Percentiles rank a stretch among this genome's conserved stretches.
These are phyloP conservation scores for Ardeotis arabs DNA, from an alignment of 2,113 vertebrate genomes.

Conservation along the genomic window DNA sequence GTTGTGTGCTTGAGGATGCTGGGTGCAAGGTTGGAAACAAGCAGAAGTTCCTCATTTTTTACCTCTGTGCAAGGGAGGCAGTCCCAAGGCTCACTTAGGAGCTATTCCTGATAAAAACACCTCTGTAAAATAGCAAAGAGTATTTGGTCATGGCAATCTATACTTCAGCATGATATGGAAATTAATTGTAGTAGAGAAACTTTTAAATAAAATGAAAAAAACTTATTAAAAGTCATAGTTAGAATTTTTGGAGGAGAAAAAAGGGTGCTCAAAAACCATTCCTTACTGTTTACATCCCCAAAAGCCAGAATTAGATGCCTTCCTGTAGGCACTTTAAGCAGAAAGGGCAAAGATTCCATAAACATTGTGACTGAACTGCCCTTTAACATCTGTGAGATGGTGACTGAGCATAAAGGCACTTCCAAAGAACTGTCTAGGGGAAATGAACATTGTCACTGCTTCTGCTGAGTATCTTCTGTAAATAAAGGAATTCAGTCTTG, in stretches of 20 bases:
- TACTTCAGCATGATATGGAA: neutral
- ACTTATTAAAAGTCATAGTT: neutral
- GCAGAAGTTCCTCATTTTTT: neutral
- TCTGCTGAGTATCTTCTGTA: neutral
- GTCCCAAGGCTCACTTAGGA: neutral
- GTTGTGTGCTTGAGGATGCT: neutral
- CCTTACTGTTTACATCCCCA: neutral
- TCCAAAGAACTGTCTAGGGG: neutral
- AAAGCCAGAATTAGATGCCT: neutral
- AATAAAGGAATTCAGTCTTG: neutral
- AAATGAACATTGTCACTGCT: neutral
- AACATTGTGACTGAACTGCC: conserved; percentile 22
- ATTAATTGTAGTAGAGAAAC: neutral
- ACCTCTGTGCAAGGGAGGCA: neutral
- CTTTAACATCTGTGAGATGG: neutral
- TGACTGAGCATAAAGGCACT: neutral
- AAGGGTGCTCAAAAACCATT: neutral
- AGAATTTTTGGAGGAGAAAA: neutral
- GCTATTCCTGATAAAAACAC: neutral
- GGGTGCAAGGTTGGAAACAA: neutral
- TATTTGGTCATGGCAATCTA: neutral
- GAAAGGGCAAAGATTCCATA: conserved; percentile 48
- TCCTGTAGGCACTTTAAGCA: neutral
- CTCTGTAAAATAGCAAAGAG: neutral
- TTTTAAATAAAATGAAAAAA: neutral